Evolutionary conservation across 2,113 vertebrate species (phyloP).

Genomic region (Elanoides forficatus): DNA sequence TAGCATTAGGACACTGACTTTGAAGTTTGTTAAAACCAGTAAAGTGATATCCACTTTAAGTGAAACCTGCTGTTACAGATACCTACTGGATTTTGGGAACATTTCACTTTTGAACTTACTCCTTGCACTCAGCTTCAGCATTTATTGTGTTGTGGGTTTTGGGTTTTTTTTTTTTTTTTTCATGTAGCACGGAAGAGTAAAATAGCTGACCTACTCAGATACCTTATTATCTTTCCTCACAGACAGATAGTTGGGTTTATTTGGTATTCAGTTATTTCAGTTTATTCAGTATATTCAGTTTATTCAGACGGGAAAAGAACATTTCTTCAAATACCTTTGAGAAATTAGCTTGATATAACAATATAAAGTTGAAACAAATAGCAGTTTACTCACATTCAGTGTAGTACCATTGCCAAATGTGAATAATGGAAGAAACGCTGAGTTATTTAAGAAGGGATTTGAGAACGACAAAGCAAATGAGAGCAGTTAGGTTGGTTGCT

Average conservation of each 20-base stretch:
- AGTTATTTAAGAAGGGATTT: background rate
- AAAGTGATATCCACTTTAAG: constrained; percentile 96
- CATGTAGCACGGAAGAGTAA: background rate
- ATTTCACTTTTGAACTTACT: constrained; percentile 63
- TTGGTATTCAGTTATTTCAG: no score
- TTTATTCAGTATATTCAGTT: no score
- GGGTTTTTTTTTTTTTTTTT: background rate
- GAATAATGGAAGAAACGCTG: background rate
- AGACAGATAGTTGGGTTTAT: background rate
- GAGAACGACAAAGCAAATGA: background rate
- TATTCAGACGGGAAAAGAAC: background rate
- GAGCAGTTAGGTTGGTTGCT: background rate
- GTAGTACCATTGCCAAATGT: background rate
- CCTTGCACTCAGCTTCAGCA: constrained; percentile 36
- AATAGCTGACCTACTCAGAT: background rate
- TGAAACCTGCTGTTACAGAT: constrained; percentile 92
- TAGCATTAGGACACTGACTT: constrained; percentile 85
- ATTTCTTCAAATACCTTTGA: background rate
- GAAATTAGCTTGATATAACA: background rate
- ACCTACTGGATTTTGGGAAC: constrained; percentile 73
- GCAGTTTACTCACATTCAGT: background rate
- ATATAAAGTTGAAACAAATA: background rate
- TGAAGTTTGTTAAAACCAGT: constrained; percentile 93
- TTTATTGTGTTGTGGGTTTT: constrained; percentile 7
- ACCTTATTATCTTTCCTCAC: background rate